Conservation (phyloP, 2,888 invertebrate genomes). For the Rhodophaea formosa region DNA sequence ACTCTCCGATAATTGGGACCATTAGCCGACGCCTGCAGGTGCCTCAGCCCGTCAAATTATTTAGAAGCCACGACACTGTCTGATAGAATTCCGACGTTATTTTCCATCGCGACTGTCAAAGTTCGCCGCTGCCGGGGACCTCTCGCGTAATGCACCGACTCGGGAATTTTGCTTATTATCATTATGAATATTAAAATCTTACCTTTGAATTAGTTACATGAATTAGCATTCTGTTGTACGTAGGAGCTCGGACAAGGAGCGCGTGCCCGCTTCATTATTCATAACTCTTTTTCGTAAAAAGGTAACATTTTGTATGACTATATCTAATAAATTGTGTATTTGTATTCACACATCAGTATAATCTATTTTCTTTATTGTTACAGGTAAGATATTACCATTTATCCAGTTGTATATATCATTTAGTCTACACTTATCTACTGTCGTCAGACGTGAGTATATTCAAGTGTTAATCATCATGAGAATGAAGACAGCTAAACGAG, state of each 20-base stretch:
- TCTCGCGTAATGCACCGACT: slow-evolving; percentile 14
- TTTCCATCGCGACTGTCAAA: slow-evolving; percentile 14
- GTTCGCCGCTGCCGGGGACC: slow-evolving; percentile 10
- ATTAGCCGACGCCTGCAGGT: slow-evolving; percentile 66
- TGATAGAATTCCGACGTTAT: slow-evolving; percentile 17
- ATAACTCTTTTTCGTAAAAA: background rate
- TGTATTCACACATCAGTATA: too few relatives aligned
- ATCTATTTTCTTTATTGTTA: slow-evolving; percentile 1
- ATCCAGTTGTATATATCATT: background rate
- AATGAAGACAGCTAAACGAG: background rate
- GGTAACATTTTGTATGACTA: too few relatives aligned
- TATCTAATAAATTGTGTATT: background rate
- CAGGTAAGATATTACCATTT: slow-evolving; percentile 21
- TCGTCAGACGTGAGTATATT: background rate
- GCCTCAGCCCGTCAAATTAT: slow-evolving; percentile 53
- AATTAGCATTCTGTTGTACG: slow-evolving; percentile 15
- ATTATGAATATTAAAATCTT: slow-evolving; percentile 19
- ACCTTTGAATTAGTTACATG: slow-evolving; percentile 17
- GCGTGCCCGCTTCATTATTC: slow-evolving; percentile 1
- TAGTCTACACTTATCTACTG: background rate
- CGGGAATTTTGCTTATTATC: slow-evolving; percentile 16
- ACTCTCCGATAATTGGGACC: slow-evolving; percentile 68
- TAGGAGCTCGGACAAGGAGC: background rate
- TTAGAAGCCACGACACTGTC: slow-evolving; percentile 39
- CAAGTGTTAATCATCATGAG: background rate